phyloP scores from a whole-genome alignment of 2,888 invertebrate genomes.

The Leucania comma region DNA sequence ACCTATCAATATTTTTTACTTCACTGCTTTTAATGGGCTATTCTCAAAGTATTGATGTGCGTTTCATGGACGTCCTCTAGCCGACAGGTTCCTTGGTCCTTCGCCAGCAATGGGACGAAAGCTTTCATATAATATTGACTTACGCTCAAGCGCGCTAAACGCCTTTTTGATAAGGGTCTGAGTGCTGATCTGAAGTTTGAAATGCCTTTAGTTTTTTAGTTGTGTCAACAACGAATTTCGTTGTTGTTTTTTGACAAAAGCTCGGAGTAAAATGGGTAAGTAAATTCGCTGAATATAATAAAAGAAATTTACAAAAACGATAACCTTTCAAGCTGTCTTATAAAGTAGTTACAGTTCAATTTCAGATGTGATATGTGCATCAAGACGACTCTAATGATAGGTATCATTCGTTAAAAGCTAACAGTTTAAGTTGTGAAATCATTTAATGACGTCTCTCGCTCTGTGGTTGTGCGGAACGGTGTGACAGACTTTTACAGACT shows the following conservation, averaged over 20 bases:
- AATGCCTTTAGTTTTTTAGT: constrained; percentile 17
- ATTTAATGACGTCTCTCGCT: too few species aligned
- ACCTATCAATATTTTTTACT: constrained; percentile 24
- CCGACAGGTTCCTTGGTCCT: constrained; percentile 24
- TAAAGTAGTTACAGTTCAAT: neutral
- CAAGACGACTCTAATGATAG: neutral
- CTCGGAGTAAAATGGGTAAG: neutral
- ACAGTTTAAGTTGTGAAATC: too few species aligned
- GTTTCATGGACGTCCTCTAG: constrained; percentile 2
- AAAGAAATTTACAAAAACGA: neutral
- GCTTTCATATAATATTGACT: constrained; percentile 31
- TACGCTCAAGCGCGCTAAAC: constrained; percentile 20
- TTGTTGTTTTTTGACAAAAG: constrained; percentile 1
- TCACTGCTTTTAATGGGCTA: constrained; percentile 29
- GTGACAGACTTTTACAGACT: too few species aligned
- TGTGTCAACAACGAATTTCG: constrained; percentile 8
- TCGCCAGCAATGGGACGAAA: constrained; percentile 21
- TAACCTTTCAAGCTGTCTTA: neutral
- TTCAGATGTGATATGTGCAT: too few species aligned
- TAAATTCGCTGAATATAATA: neutral
- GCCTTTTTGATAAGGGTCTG: constrained; percentile 33
- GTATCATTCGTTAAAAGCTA: neutral
- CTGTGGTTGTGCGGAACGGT: too few species aligned
- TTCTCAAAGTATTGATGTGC: constrained; percentile 23
- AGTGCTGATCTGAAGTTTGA: constrained; percentile 15